phyloP scores from a whole-genome alignment of 2,888 invertebrate species.

The Penaeus monodon region DNA sequence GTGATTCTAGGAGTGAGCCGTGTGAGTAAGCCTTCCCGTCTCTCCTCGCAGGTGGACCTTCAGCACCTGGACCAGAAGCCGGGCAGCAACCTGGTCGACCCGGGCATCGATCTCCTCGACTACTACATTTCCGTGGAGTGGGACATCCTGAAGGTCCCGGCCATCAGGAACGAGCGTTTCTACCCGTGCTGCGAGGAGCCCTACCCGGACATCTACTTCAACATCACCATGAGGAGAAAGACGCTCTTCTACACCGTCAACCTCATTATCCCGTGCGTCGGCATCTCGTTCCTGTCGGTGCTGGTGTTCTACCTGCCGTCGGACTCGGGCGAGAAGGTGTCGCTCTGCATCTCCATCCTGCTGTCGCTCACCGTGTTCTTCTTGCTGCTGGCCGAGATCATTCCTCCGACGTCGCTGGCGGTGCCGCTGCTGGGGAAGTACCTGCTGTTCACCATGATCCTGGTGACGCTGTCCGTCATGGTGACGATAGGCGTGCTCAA shows the following conservation, averaged over 20 bases:
- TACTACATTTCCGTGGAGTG: constrained; percentile 98
- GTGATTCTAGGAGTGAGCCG: too few relatives aligned
- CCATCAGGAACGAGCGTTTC: constrained; percentile 89
- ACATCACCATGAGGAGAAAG: constrained; percentile 92
- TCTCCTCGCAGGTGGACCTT: constrained; percentile 82
- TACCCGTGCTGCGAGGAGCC: constrained; percentile 98
- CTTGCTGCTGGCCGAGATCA: constrained; percentile 91
- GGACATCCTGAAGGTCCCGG: constrained; percentile 94
- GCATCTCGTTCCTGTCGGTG: constrained; percentile 95
- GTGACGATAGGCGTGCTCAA: constrained; percentile 94
- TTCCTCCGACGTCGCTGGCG: constrained; percentile 92
- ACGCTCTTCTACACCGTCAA: constrained; percentile 98
- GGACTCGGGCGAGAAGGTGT: constrained; percentile 94
- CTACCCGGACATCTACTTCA: constrained; percentile 97
- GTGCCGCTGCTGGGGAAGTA: constrained; percentile 84
- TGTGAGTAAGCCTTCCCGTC: not conserved
- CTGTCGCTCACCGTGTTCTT: constrained; percentile 95
- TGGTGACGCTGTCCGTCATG: constrained; percentile 91
- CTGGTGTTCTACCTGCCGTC: constrained; percentile 97
- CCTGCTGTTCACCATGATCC: constrained; percentile 92
- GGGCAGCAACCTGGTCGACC: constrained; percentile 87
- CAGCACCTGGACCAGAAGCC: constrained; percentile 88
- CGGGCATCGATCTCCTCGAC: constrained; percentile 92
- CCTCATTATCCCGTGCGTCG: constrained; percentile 96
- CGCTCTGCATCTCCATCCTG: constrained; percentile 93